Evolutionary conservation across 2,888 invertebrate species (phyloP), one percentile per base, ranked within the genome.

Genomic region (Archaeoteleia sp.): DNA sequence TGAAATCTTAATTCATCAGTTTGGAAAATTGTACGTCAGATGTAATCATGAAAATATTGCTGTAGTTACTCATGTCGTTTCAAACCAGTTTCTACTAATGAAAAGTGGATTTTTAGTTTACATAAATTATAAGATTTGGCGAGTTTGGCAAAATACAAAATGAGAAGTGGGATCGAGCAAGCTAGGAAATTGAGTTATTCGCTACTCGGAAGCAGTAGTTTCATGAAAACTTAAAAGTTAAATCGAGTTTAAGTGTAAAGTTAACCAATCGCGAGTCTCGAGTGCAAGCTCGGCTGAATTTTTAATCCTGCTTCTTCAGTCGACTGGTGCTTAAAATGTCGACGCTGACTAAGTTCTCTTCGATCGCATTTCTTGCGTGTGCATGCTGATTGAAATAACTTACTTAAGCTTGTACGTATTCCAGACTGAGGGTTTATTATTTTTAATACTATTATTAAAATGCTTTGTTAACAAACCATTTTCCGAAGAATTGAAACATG

Each of bases 211-310:
- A 61, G 58, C 40, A 55, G 60, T 60, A 60, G 60, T 67, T 67
- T 60, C 40, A 54, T 49, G 66, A 66, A 60, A 67, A 67, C 66
- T 67, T 67, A 55, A 60, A 67, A 67, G 66, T 60, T 67, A 60
- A 67, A 60, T 67, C 66, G 60, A 67, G 66, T 67, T 67, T 60
- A 60, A 67, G 66, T 67, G 66, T 67, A 60, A 67, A 54, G 60
- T 67, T 67, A 67, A 67, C 60, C 60, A 55, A 60, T 67, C 49
- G 66, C 60, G 34, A 55, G 66, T 54, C 39, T 60, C 49, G 49
- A 60, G 60, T 48, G 58, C 54, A 60, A 66, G 60, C 51, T 48
- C 53, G 58, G 43, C 46, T 66, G 58, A 66, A 66, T 60, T 66
- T 66, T 60, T 66, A 60, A 66, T 60, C 54, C 42, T 27, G 29